These are phyloP conservation scores for Caerostris extrusa DNA, from an alignment of 1,140 invertebrate genomes.

Conservation along the genomic window DNA sequence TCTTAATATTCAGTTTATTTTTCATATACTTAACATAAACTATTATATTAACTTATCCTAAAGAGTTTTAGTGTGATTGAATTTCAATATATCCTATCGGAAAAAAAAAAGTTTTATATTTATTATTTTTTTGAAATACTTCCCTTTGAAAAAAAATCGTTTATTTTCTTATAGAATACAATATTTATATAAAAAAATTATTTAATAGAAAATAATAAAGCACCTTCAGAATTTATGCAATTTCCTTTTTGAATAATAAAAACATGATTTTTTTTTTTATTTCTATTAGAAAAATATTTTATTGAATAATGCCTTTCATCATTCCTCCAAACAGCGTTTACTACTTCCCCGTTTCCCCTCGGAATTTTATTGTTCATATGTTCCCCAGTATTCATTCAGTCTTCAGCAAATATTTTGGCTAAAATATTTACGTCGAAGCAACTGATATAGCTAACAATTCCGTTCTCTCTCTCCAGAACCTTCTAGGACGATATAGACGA, in stretches of 20 bases:
- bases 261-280: neutral
- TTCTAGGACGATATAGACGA: neutral
- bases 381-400: neutral
- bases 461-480: neutral
- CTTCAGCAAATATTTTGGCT: conserved; percentile 13
- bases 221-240: neutral
- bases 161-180: neutral
- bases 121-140: too few species aligned
- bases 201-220: neutral
- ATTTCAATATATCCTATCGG: too few species aligned
- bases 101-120: too few species aligned
- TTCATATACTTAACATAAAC: too few species aligned
- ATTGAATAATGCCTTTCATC: neutral
- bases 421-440: conserved; percentile 23
- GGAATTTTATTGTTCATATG: neutral
- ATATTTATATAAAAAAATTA: neutral
- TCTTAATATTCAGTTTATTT: too few species aligned
- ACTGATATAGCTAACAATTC: neutral
- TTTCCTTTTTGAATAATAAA: conserved; percentile 11
- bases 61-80: too few species aligned
- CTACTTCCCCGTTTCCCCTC: neutral
- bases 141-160: too few species aligned
- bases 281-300: neutral
- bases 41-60: too few species aligned
- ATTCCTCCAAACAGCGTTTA: neutral